These are phyloP conservation scores for Branchipolynoe longqiensis DNA, from an alignment of 2,888 invertebrate species.

Conservation along the genomic window DNA sequence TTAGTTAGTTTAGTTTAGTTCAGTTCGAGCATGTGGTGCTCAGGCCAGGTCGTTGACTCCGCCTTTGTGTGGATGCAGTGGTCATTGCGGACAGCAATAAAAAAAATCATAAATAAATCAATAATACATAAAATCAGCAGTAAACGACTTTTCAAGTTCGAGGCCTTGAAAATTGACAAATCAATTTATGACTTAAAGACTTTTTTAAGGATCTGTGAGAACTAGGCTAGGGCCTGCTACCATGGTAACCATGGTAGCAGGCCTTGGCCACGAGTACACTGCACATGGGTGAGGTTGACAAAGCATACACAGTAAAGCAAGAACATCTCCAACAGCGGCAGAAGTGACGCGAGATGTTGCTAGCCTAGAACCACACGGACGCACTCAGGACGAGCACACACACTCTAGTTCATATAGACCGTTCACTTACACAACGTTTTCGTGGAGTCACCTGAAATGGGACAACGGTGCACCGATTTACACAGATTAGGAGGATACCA, in stretches of 20 bases:
- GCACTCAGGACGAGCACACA: conserved; percentile 2
- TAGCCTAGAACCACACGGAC: conserved; percentile 8
- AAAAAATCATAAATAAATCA: background rate
- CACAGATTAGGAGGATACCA: conserved; percentile 26
- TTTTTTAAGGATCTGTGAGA: too few species aligned
- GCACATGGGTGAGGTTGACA: too few species aligned
- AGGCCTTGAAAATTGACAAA: too few species aligned
- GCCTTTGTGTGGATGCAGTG: too few species aligned
- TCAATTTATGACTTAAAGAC: too few species aligned
- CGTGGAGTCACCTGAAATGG: conserved; percentile 14
- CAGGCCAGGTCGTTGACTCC: too few species aligned
- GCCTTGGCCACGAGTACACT: too few species aligned
- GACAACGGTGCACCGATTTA: conserved; percentile 24
- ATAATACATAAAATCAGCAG: background rate
- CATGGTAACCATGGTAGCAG: background rate
- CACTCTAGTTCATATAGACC: conserved; percentile 20
- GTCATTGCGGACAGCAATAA: too few species aligned
- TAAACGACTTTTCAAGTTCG: too few species aligned
- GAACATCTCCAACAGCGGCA: conserved; percentile 23
- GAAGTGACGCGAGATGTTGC: conserved; percentile 6
- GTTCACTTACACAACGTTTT: conserved; percentile 34
- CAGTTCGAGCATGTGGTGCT: too few species aligned
- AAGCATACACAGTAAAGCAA: conserved; percentile 36
- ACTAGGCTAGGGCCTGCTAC: too few species aligned
- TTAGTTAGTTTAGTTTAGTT: too few species aligned